Base-by-base conservation (phyloP, 2,888 invertebrate genomes). In the Acholoe squamosa region DNA sequence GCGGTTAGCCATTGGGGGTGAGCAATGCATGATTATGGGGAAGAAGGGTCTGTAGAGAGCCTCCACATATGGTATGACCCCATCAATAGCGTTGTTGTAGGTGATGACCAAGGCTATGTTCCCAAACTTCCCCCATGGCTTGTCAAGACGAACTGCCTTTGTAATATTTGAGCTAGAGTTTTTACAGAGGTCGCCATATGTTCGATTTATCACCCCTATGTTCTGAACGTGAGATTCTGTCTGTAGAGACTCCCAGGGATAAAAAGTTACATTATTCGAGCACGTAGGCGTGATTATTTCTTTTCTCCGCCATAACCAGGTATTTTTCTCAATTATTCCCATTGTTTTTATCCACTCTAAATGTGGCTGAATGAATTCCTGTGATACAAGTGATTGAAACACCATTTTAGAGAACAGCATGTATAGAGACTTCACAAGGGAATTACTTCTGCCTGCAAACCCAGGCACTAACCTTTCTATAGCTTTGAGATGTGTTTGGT, bases 41-140 rank as follows among this genome's bases (percentile, higher is more conserved):
- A 84, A 84, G 51, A 51, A 51, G 25, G 84, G 84, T 5, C 84
- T 31, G 25, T 84, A 84, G 0, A 84, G 84, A 22, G 51, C 43
- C 34, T 84, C 84, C 43, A 84, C 84, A 28, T 33, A 84, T 16
- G 84, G 84, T 51, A 33, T 25, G 28, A 28, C 19, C 34, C 1
- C 14, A 43, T 84, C 84, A 16, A 51, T 22, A 16, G 33, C 43
- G 10, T 43, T 1, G 34, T 84, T 84, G 25, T 84, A 84, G 1
- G 33, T 43, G 25, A 84, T 28, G 16, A 84, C 43, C 84, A 84
- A 33, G 5, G 84, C 84, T 7, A 84, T 84, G 12, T 84, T 25
- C 16, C 43, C n/a, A 84, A 84, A 84, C n/a, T 84, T 34, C 43
- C 3, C 19, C 71, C 71, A 71, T 3, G 71, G 71, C 3, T 71